phyloP scores from a whole-genome alignment of 2,113 vertebrate species.

The Brachyistius frenatus region DNA sequence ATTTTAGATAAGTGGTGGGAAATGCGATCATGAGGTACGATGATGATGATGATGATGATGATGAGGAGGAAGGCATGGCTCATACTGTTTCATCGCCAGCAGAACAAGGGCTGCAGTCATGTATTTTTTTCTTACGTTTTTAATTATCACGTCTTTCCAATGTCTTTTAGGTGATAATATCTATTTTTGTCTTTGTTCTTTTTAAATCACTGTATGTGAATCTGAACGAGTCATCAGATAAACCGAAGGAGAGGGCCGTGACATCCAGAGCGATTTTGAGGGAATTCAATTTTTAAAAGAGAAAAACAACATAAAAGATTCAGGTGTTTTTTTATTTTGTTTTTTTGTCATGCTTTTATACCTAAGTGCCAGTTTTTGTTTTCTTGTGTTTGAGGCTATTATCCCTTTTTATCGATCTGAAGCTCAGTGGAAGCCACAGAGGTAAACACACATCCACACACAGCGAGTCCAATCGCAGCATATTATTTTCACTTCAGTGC shows the following conservation, averaged over 20 bases:
- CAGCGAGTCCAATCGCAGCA: slow-evolving; percentile 39
- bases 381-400: slow-evolving; percentile 23
- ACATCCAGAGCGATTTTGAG: not conserved
- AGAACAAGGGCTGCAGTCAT: not conserved
- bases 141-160: no score
- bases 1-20: slow-evolving; percentile 71
- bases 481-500: slow-evolving; percentile 47
- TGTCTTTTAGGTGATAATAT: no score
- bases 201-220: no score
- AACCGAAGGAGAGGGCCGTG: no score
- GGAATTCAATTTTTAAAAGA: not conserved
- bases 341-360: not conserved
- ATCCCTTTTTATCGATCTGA: slow-evolving; percentile 58
- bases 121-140: no score
- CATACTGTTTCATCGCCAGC: slow-evolving; percentile 1
- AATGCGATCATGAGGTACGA: slow-evolving; percentile 55
- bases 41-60: slow-evolving; percentile 43
- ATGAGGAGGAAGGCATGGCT: slow-evolving; percentile 39
- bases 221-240: no score
- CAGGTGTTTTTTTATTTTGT: not conserved
- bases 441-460: slow-evolving; percentile 26
- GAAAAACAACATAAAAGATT: slow-evolving; percentile 3
- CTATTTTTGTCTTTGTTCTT: no score
- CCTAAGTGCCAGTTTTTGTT: not conserved
- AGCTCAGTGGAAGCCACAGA: slow-evolving; percentile 29